Base-by-base conservation (phyloP, 2,797 vertebrate species). In the Enteromius thamalakanensis region DNA sequence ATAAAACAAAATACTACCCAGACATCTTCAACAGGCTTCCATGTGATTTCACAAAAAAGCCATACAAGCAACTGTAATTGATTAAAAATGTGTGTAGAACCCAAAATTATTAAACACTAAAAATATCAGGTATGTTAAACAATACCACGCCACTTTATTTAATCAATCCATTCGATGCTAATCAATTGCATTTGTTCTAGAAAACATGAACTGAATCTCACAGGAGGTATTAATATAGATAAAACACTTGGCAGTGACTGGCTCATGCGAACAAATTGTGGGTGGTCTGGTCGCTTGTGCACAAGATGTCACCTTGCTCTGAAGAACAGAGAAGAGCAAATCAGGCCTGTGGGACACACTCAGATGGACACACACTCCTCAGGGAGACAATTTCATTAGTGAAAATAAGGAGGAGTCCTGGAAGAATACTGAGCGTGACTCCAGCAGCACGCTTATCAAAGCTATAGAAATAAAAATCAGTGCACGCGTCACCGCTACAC, bases 321-420 rank as follows among this genome's bases (percentile, higher is more conserved):
- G 42, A 71, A 40, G 67, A 53, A 51, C 55, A 79, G 40, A 67
- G 42, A 58, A 37, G 23, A 45, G 76, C 34, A 83, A 78, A 77
- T 7, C 0, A 4, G 76, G 34, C 82, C 55, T 83, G 42, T n/a
- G 21, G 65, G 51, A 76, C 71, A 80, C 64, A 40, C 23, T 47
- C n/a, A 60, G 34, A 53, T 45, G 60, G 42, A 55, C 76, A 47
- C 47, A 72, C 58, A 68, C 58, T 78, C 78, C 60, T 81, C 81
- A 14, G 85, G 70, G 62, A 86, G 53, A 37, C 78, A 60, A 67
- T 85, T 83, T 88, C 83, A 78, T 84, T 84, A 87, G 81, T 32
- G 68, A n/a, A 32, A 65, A 69, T 37, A 49, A 26, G 34, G 32
- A 23, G 26, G 15, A 55, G 49, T 23, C 21, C n/a, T 81, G 79